phyloP scores from a whole-genome alignment of 2,797 vertebrate species.

The Tapera naevia region DNA sequence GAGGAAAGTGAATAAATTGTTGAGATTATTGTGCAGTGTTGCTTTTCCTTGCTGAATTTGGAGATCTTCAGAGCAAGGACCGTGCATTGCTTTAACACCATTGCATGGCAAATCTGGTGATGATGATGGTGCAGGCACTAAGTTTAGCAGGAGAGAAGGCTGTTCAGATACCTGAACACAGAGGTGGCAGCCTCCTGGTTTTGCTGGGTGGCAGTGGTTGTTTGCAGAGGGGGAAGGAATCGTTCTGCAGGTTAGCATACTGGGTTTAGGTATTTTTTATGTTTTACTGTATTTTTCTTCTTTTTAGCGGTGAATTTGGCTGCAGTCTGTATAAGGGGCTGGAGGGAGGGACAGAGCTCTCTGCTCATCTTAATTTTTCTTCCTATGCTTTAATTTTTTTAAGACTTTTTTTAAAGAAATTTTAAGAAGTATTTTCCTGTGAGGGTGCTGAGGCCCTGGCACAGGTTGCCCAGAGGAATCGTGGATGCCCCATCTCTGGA shows the following conservation, averaged over 20 bases:
- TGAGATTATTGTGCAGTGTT: background rate
- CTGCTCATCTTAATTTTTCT: background rate
- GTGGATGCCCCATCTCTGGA: too few relatives aligned
- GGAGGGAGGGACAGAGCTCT: background rate
- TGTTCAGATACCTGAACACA: fast-evolving
- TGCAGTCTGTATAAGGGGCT: background rate
- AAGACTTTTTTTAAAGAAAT: too few relatives aligned
- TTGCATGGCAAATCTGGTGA: background rate
- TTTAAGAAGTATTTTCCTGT: too few relatives aligned
- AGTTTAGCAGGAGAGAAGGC: background rate
- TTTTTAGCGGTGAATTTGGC: background rate
- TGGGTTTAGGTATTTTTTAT: background rate
- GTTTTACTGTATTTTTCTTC: background rate
- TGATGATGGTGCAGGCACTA: background rate
- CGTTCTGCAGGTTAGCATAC: background rate
- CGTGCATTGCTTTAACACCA: background rate
- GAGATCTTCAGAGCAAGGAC: background rate
- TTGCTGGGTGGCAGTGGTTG: background rate
- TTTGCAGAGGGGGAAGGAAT: background rate
- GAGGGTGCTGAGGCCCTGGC: too few relatives aligned
- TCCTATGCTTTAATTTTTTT: background rate
- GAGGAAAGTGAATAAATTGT: background rate
- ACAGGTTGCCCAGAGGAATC: too few relatives aligned
- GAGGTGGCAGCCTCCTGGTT: background rate
- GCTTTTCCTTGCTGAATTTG: background rate